Base-by-base conservation (phyloP, 2,797 vertebrate genomes). In the Pseudochaenichthys georgianus region DNA sequence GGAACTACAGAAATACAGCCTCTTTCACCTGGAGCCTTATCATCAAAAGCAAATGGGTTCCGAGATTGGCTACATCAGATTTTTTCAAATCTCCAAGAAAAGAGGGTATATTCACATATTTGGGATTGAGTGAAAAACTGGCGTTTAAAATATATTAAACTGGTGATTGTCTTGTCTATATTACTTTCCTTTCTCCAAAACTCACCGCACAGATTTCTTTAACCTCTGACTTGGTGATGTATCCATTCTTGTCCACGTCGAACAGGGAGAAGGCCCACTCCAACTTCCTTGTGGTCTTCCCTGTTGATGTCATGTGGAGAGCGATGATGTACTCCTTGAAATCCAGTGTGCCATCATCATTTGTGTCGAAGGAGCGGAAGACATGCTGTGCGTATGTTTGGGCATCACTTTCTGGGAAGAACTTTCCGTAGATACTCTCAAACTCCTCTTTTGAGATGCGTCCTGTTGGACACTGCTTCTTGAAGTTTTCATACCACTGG, bases 241-340 rank as follows among this genome's bases (percentile, higher is more conserved):
- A 95, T 62, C 95, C 95, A 1, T 95, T 95, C 80, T 93, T 94
- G 91, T 95, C 95, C 23, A 95, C 93, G 4, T 95, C 95, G 4
- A 95, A 95, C 71, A 95, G 92, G 0, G 94, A 94, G 85, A 95
- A 95, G 42, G 92, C 94, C 95, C 95, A 95, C 69, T 95, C 95
- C 59, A 95, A 87, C 73, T 95, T 95, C 47, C 88, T 84, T 2
- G 73, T 83, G 65, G 89, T 95, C 82, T 92, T 95, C 5, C 95
- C 94, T 1, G 95, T 93, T 0, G 94, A 95, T 0, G 95, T 95
- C 93, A 95, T 92, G 87, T 95, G 95, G 47, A 95, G 92, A 3
- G 95, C 95, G 1, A 95, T 81, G 74, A 95, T 93, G 79, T 95
- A 95, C 87, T 95, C 95, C 75, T 93, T 95, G 90, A 95, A 95